Conservation (phyloP, 2,113 vertebrate species). For the Pyrgilauda ruficollis region DNA sequence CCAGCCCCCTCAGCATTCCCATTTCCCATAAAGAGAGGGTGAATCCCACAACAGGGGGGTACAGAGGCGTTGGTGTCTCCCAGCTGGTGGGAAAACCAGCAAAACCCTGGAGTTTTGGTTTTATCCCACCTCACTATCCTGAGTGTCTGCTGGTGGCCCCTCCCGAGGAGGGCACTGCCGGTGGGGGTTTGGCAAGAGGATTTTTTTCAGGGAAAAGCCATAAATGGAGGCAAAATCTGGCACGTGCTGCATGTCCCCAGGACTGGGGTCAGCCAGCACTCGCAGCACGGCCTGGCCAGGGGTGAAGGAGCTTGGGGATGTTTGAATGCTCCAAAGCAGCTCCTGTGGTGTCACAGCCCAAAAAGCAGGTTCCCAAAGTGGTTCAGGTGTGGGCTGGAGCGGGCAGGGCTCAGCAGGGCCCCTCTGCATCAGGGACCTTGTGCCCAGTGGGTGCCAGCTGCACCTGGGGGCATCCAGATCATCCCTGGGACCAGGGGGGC, state of each 20-base stretch:
- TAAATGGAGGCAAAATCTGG: not conserved
- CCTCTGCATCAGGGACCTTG: not conserved
- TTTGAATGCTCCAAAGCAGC: not conserved
- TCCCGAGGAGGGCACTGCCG: fast-evolving
- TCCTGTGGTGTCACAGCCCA: fast-evolving
- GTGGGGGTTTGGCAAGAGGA: fast-evolving
- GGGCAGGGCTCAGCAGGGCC: not conserved
- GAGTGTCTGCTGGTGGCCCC: not conserved
- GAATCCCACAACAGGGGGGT: fast-evolving
- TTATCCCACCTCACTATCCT: not conserved
- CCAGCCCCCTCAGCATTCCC: not conserved
- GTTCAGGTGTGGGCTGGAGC: not conserved
- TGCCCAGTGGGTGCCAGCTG: not conserved
- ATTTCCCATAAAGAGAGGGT: fast-evolving
- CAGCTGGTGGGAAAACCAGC: not conserved
- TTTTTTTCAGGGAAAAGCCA: not conserved
- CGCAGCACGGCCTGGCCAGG: fast-evolving
- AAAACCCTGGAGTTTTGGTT: fast-evolving
- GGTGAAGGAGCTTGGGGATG: fast-evolving
- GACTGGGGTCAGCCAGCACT: fast-evolving
- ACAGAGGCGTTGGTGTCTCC: not conserved
- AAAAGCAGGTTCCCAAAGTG: not conserved
- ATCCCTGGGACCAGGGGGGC: fast-evolving
- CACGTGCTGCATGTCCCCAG: fast-evolving
- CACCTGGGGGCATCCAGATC: not conserved